These are phyloP conservation scores for Theocolax elegans DNA, from an alignment of 1,140 invertebrate genomes.

Conservation along the genomic window DNA sequence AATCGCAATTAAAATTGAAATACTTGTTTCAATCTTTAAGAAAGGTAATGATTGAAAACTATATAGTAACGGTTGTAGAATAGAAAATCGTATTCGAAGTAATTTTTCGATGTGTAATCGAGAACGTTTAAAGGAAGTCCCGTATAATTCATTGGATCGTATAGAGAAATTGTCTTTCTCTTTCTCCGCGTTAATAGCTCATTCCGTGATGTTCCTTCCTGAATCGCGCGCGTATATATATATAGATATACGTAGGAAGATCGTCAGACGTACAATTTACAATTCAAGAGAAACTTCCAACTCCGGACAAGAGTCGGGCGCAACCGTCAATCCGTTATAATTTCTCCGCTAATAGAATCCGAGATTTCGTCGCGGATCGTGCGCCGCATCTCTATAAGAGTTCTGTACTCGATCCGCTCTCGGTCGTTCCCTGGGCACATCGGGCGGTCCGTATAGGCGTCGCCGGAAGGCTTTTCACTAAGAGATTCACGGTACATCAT, in stretches of 20 bases:
- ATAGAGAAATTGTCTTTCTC: not conserved
- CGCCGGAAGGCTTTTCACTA: slow-evolving; percentile 28
- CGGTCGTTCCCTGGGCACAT: too few species aligned
- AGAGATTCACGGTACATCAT: not conserved
- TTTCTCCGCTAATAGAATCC: slow-evolving; percentile 68
- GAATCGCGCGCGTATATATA: too few species aligned
- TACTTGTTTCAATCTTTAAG: too few species aligned
- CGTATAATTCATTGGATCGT: slow-evolving; percentile 2
- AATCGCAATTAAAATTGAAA: too few species aligned
- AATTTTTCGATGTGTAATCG: too few species aligned
- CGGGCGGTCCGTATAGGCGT: too few species aligned
- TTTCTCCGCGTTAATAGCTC: not conserved
- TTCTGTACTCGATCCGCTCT: not conserved
- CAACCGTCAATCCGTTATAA: slow-evolving; percentile 66
- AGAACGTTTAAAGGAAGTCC: not conserved
- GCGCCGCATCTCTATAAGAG: slow-evolving; percentile 52
- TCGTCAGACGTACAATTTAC: too few species aligned
- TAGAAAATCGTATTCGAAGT: too few species aligned
- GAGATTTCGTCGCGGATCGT: slow-evolving; percentile 63
- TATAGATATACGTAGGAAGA: too few species aligned
- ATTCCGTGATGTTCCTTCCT: not conserved
- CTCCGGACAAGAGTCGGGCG: slow-evolving; percentile 52
- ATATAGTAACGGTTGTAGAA: too few species aligned
- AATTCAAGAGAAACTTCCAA: slow-evolving; percentile 66
- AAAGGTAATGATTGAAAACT: too few species aligned